Percentiles rank a stretch among this genome's conserved stretches.
Evolutionary conservation across 2,113 vertebrate genomes (phyloP).

Genomic region (Dicrurus megarhynchus): DNA sequence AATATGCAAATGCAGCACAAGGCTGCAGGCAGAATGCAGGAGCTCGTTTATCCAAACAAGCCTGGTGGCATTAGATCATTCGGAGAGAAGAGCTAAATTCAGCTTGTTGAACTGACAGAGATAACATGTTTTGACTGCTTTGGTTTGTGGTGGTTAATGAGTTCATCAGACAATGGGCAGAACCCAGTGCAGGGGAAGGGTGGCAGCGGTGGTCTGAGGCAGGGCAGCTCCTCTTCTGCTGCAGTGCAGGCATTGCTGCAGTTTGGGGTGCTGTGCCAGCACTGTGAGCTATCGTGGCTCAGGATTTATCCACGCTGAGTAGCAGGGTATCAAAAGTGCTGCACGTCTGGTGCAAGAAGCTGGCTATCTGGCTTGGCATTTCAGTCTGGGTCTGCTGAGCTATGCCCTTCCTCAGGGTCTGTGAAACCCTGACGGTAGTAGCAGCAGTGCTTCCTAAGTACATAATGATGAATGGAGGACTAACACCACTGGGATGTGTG

Average conservation of each 20-base stretch:
- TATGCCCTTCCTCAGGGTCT: neutral
- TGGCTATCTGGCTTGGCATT: fast-evolving
- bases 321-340: neutral
- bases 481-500: no score
- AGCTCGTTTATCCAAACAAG: neutral
- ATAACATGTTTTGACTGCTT: neutral
- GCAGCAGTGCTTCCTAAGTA: neutral
- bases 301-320: fast-evolving
- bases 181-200: neutral
- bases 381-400: neutral
- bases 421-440: fast-evolving
- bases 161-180: neutral
- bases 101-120: neutral
- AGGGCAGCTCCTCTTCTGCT: neutral
- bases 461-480: fast-evolving
- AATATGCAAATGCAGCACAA: fast-evolving
- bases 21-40: neutral
- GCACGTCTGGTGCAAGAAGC: neutral
- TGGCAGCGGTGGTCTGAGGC: neutral
- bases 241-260: fast-evolving
- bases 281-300: fast-evolving
- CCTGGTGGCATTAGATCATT: neutral
- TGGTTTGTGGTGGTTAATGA: neutral
- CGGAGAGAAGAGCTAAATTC: neutral
- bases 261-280: neutral